Evolutionary conservation across 2,888 invertebrate species (phyloP), one percentile per base, ranked within the genome.

Genomic region (Incurvaria masculella): DNA sequence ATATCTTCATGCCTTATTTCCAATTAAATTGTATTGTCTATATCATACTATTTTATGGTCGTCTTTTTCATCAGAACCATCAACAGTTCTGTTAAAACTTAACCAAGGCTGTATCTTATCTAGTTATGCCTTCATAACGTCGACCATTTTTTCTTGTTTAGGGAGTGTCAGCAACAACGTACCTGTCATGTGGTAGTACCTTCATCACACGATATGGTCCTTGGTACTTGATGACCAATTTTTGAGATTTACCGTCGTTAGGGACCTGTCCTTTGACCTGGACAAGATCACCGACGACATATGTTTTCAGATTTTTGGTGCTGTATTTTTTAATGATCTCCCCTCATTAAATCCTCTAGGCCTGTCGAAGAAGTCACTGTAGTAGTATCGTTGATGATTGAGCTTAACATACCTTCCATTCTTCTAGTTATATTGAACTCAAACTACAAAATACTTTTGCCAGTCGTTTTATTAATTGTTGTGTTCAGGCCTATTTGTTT

Each of bases 401-500:
- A 10, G 23, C 10, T 23, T 6, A 48, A 27, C 49, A 47, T 18
- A 43, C 46, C 26, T 39, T 48, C 41, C 39, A 17, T 27, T 49
- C 21, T 17, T 33, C 27, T 47, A 21, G 46, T 51, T 4, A 53
- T 51, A 42, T 45, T 47, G 26, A 47, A 51, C 33, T 51, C 51
- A 20, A 56, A 51, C 10, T 54, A 42, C 26, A 53, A 43, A 42
- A 56, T 51, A 26, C 46, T 51, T 14, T 56, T 54, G 14, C 51
- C 56, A 47, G 51, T 56, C 39, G 41, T 45, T 41, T 53, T 52
- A 45, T 54, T 47, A 14, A 55, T 43, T 21, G 53, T 55, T 40
- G 56, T 53, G 44, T 58, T 58, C 10, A 58, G 38, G 27, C 51
- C 52, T 45, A 54, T 54, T 27, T 57, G 55, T n/a, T 54, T 45